Evolutionary conservation across 2,888 invertebrate genomes (phyloP), one percentile per base, ranked within the genome.

Genomic region (Sphinx pinastri): DNA sequence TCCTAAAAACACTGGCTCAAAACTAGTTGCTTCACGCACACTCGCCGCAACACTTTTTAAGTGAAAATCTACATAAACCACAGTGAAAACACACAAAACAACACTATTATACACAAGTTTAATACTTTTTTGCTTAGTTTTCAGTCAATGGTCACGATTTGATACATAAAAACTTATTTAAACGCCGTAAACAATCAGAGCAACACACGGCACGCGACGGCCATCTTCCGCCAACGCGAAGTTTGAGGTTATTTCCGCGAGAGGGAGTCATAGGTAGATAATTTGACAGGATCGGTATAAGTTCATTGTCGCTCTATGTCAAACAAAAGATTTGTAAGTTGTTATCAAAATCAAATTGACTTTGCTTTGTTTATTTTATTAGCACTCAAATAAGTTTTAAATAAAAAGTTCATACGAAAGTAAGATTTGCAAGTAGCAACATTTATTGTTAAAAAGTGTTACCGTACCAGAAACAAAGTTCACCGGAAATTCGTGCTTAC

Each of bases 201-300:
- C 92, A 83, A 88, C 90, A 87, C 83, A 85, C 91, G 84, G 84
- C 88, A 91, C 90, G 87, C 93, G 93, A 89, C 93, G 92, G 93
- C 93, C 93, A 93, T 93, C 90, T 93, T 93, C 92, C 92, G 92
- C 88, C 88, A 87, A 86, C 87, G 87, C 84, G 83, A 79, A 83
- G 87, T 90, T 92, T 88, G 75, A 88, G 84, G 85, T 87, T 89
- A 83, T 74, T 74, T 75, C 71, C 84, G 80, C 84, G 82, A 93
- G 93, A 90, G 88, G 93, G 89, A 85, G 85, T 77, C 75, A 74
- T 25, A 25, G 25, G 25, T 25, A 25, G 25, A 2, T 58, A 52
- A 68, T 57, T 68, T 31, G 57, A 45, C 52, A 55, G 13, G 54
- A 55, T 49, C 16, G 8, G 25, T 31, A 25, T n/a, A 49, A 13